Base-by-base conservation (phyloP, 2,888 invertebrate genomes). In the Drosophila kambysellisi region DNA sequence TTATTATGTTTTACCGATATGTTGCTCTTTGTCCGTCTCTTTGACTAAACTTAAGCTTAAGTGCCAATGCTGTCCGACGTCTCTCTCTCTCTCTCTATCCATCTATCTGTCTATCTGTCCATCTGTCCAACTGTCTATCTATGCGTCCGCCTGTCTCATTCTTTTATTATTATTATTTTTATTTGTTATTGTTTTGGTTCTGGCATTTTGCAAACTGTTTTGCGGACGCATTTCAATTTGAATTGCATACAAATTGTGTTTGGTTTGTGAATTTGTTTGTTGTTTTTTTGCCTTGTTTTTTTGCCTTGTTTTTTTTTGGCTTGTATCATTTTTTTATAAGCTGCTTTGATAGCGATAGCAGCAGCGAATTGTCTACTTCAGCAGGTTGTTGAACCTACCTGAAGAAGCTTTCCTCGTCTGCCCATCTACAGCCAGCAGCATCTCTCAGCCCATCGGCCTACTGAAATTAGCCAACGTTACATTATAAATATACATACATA, bases 1-100 rank as follows among this genome's bases (percentile, higher is more conserved):
- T 82, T 83, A 89, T 89, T 89, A 87, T 88, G 66, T 81, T 89
- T 87, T 89, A 89, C 87, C 88, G 87, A 82, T 87, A 79, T 66
- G 59, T 79, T 79, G 74, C 41, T 69, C 15, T 73, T 70, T 17
- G 20, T 15, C 20, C 20, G 8, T 37, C 41, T 12, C 20, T 20
- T 82, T 80, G 74, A 51, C 71, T 73, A 63, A 67, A 62, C 71
- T 71, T 59, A 67, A 62, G 70, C 68, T 77, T 73, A 77, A 85
- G 68, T 77, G 83, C 65, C 54, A 43, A 35, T 25, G 53, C 57
- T 48, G 58, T 59, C 37, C 41, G 54, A 54, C 37, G 59, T 73
- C 79, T 25, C 20, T 25, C 20, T 73, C 79, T 25, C 20, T 25
- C 20, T 61, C n/a, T 51, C 51, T 48, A 58, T 78, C 46, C 15